Evolutionary conservation across 2,113 vertebrate species (phyloP).

Genomic region (Coregonus clupeaformis): DNA sequence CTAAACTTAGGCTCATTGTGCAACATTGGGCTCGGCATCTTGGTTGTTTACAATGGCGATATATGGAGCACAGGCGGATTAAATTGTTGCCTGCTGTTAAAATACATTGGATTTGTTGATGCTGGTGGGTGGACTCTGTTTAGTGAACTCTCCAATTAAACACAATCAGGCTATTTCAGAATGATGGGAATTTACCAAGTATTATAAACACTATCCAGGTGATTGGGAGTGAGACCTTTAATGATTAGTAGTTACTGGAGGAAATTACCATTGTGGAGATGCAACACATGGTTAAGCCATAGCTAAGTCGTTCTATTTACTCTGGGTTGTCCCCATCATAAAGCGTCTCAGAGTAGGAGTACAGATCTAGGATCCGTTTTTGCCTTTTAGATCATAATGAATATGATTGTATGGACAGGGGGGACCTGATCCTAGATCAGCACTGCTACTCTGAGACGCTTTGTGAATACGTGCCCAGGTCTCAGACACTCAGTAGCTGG

Average conservation of each 20-base stretch:
- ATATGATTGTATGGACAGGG: no score
- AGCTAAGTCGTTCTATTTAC: background rate
- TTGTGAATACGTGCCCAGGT: background rate
- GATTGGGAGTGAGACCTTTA: constrained; percentile 9
- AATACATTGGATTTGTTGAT: constrained; percentile 48
- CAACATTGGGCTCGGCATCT: constrained; percentile 21
- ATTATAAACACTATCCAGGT: constrained; percentile 17
- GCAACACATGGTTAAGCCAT: constrained; percentile 5
- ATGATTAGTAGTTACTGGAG: background rate
- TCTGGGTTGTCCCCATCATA: constrained; percentile 26
- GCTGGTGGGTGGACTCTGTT: constrained; percentile 17
- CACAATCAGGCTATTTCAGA: constrained; percentile 6
- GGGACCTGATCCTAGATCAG: no score
- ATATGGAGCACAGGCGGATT: constrained; percentile 8
- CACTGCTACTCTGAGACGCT: no score
- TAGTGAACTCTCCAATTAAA: constrained; percentile 34
- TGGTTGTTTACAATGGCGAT: constrained; percentile 36
- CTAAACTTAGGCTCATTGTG: constrained; percentile 14
- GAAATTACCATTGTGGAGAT: constrained; percentile 15
- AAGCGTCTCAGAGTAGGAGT: constrained; percentile 1
- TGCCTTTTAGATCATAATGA: no score
- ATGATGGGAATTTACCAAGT: background rate
- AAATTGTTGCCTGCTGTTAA: constrained; percentile 45
- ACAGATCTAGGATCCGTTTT: constrained; percentile 30
- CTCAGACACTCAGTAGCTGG: background rate